A percentile compares a stretch with the other conserved stretches of the same genome.
These are phyloP conservation scores for Potamilus streckersoni DNA, from an alignment of 1,140 invertebrate species.

Conservation along the genomic window DNA sequence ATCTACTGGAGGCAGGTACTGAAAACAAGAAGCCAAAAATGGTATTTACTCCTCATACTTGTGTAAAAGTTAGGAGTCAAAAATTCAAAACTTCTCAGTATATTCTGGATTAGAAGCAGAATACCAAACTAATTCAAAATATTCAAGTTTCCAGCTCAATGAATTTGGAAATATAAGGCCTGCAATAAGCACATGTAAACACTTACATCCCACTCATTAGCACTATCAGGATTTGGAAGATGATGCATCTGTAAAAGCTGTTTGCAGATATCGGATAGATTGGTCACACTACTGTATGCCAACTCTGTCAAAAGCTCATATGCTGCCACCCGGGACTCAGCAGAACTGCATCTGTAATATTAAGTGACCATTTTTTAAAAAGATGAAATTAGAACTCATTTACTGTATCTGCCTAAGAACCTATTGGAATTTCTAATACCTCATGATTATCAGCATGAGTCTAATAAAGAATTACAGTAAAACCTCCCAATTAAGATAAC, in stretches of 20 bases:
- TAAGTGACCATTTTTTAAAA: not conserved
- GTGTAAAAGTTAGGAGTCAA: too few relatives aligned
- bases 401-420: not conserved
- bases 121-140: too few relatives aligned
- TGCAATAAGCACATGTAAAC: too few relatives aligned
- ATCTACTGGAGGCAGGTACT: slow-evolving; percentile 66
- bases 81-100: too few relatives aligned
- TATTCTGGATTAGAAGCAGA: too few relatives aligned
- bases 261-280: slow-evolving; percentile 64
- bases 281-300: slow-evolving; percentile 58
- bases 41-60: too few relatives aligned
- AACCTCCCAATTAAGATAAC: too few relatives aligned
- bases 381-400: not conserved
- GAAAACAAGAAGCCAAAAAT: slow-evolving; percentile 8
- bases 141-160: too few relatives aligned
- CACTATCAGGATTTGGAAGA: slow-evolving; percentile 65
- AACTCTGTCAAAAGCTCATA: slow-evolving; percentile 71
- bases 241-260: slow-evolving; percentile 71
- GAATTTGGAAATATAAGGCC: too few relatives aligned
- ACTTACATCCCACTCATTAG: slow-evolving; percentile 71
- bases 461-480: too few relatives aligned
- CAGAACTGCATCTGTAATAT: slow-evolving; percentile 62
- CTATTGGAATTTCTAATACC: too few relatives aligned
- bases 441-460: too few relatives aligned
- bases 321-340: slow-evolving; percentile 68